Evolutionary conservation across 64 coral and sea anemone genomes (phyloP), one percentile per base, ranked within the genome.

Genomic region (Trachythela sp.): DNA sequence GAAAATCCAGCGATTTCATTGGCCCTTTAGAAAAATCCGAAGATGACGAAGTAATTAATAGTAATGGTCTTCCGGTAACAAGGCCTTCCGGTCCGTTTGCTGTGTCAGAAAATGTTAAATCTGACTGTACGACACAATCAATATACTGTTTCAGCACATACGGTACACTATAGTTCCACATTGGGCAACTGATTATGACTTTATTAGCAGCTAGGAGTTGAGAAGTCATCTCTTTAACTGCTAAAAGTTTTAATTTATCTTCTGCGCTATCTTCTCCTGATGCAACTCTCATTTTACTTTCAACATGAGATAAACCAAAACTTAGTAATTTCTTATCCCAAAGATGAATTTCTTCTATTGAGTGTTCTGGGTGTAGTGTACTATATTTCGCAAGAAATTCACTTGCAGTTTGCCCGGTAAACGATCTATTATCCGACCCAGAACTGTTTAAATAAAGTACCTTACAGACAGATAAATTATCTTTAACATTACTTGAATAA

Each of bases 61-160:
- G 40, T 2, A 99, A 83, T 9, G 86, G 91, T n/a, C 91, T 42
- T 39, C 91, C 93, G 22, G 84, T 92, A 37, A 99, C 86, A 0
- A 99, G 86, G 0, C 96, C 96, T 84, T 91, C 85, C 2, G 93
- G 93, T 13, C 96, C 96, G 49, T 22, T 89, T n/a, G 45, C 60
- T 0, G 93, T 93, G 34, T 94, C 96, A 77, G 68, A 90, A 85
- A 99, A 99, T 70, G 96, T 99, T 45, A 95, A 87, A 8, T 93
- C 96, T 71, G 96, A 94, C 38, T 99, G 96, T 70, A 99, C 96
- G 58, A 99, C 93, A 80, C 96, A 99, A 36, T 99, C 96, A 54
- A 99, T 99, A 27, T 99, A 99, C 75, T 99, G 96, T 68, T 99
- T 99, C 9, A 99, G 86, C n/a, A 99, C 96, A 85, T 99, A 99